Evolutionary conservation across 2,797 vertebrate species (phyloP), one percentile per base, ranked within the genome.

Genomic region (Cephalopachus bancanus): DNA sequence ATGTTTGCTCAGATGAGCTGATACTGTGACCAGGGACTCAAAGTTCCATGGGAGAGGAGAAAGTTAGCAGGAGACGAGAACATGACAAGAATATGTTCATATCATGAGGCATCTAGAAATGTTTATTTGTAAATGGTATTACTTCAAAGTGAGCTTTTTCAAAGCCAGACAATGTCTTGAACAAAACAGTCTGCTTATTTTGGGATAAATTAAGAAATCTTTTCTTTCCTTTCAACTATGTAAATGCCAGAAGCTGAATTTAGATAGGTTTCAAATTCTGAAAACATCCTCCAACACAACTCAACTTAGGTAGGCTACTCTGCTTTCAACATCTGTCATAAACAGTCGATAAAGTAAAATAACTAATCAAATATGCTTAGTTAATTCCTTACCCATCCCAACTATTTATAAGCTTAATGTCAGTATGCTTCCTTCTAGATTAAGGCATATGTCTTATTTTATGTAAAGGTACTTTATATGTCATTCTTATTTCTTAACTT

Each of bases 161-260:
- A 87, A 90, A 86, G 80, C 22, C 19, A 84, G 30, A 85, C 10
- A 24, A 7, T 5, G 30, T 53, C 74, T 49, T 87, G 44, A 33
- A 30, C 15, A 49, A 62, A 69, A 15, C 9, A n/a, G 4, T 83
- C 64, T 76, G 69, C 60, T 91, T n/a, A 78, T 6, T 55, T 64
- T 14, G 49, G 85, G 65, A 71, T 24, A 96, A 95, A 44, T 17
- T n/a, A 90, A 55, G 74, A 86, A 89, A 83, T 44, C n/a, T 57
- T 89, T 53, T 71, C 65, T 78, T 81, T 92, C 74, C 75, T 76
- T 94, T 81, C 85, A 88, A 53, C 37, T 55, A 78, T 4, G n/a
- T n/a, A n/a, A n/a, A n/a, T n/a, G 22, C 49, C 37, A 24, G 3
- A 83, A 75, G 55, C 17, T 83, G 44, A 37, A 96, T 76, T 83